Conservation (phyloP, 2,113 vertebrate species). For the Lepus timidus region DNA sequence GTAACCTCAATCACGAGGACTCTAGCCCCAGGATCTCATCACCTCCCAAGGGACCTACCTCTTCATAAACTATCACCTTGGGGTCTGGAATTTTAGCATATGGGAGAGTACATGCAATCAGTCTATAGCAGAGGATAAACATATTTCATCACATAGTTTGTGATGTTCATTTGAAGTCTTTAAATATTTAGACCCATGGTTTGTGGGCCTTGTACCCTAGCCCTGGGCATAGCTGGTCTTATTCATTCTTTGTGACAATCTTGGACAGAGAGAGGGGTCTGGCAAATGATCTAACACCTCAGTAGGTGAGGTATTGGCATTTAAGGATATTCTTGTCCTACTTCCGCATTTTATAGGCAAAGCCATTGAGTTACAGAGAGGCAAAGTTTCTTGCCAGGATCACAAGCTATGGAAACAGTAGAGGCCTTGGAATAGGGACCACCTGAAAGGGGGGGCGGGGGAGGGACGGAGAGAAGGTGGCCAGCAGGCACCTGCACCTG, state of each 20-base stretch:
- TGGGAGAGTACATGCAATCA: background rate
- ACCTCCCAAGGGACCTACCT: background rate
- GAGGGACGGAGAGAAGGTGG: background rate
- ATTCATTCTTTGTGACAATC: background rate
- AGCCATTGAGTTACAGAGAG: background rate
- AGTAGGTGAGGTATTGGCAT: background rate
- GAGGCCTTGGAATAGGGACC: background rate
- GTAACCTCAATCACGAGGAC: background rate
- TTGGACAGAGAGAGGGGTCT: background rate
- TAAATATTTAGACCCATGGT: background rate
- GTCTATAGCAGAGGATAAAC: background rate
- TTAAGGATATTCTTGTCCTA: background rate
- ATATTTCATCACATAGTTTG: background rate
- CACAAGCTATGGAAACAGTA: background rate
- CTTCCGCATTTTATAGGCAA: background rate
- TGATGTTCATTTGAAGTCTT: background rate
- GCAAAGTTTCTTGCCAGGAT: background rate
- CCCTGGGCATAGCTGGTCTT: accelerated
- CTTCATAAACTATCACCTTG: no score
- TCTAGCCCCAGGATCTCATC: background rate
- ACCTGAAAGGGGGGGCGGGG: accelerated
- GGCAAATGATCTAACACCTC: background rate
- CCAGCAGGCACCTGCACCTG: background rate
- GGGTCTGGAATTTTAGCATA: background rate
- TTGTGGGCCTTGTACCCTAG: background rate